A percentile compares a stretch with the other conserved stretches of the same genome.
Evolutionary conservation across 2,113 vertebrate genomes (phyloP).

Genomic region (Paratilapia polleni): DNA sequence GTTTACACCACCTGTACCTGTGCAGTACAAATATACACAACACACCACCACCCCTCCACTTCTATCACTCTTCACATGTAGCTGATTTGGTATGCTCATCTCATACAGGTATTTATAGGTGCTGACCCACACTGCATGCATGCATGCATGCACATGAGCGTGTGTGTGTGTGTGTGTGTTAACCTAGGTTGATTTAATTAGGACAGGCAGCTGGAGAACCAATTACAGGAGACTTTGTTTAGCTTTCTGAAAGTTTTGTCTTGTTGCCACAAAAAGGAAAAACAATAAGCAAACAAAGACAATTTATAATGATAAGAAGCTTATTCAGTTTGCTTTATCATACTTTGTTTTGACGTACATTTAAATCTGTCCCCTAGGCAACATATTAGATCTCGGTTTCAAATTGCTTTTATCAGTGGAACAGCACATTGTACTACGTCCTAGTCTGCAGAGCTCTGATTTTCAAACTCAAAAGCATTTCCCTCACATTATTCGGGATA

Average conservation of each 20-base stretch:
- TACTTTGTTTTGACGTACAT: background rate
- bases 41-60: background rate
- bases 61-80: background rate
- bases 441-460: background rate
- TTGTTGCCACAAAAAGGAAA: background rate
- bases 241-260: slow-evolving; percentile 2
- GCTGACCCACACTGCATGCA: too few relatives aligned
- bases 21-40: background rate
- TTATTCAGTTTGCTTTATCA: background rate
- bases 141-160: background rate
- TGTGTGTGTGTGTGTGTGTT: background rate
- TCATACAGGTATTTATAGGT: background rate
- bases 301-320: background rate
- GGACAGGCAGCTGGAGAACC: background rate
- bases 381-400: background rate
- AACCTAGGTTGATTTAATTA: background rate
- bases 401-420: slow-evolving; percentile 10
- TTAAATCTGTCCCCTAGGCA: background rate
- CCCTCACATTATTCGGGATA: slow-evolving; percentile 9
- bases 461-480: background rate
- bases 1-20: background rate
- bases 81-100: background rate
- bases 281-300: background rate
- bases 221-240: background rate
- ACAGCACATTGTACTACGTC: background rate